Evolutionary conservation across 2,113 vertebrate species (phyloP).

Genomic region (Callithrix jacchus): DNA sequence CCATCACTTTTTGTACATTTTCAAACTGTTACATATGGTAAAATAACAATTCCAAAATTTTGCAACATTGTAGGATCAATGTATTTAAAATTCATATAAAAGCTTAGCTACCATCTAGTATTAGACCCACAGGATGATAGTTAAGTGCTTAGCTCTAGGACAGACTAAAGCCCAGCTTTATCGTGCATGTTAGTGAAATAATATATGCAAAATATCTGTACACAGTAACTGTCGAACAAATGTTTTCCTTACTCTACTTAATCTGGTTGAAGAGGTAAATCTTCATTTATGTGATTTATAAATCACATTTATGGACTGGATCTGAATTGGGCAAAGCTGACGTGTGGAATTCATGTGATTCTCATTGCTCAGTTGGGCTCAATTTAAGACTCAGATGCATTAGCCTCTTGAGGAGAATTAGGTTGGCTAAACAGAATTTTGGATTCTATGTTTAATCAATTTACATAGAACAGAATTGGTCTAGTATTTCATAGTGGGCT

Average conservation of each 20-base stretch:
- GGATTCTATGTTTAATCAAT: conserved; percentile 30
- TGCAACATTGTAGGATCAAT: not conserved
- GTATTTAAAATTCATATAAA: not conserved
- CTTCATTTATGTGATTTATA: not conserved
- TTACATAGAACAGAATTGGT: not conserved
- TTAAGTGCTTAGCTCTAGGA: not conserved
- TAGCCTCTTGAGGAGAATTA: conserved; percentile 13
- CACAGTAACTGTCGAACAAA: not conserved
- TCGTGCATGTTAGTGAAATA: not conserved
- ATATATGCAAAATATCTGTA: not conserved
- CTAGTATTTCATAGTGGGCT: conserved; percentile 12
- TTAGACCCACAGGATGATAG: not conserved
- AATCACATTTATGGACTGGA: not conserved
- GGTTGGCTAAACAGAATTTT: conserved; percentile 50
- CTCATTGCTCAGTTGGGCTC: conserved; percentile 29
- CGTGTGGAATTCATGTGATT: not conserved
- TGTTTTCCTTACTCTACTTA: not conserved
- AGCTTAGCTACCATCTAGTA: not conserved
- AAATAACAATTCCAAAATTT: not conserved
- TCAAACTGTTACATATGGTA: not conserved
- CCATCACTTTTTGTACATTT: not conserved
- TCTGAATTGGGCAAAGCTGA: not conserved
- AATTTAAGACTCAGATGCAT: conserved; percentile 6
- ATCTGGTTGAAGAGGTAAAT: not conserved
- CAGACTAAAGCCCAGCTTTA: not conserved